phyloP scores from a whole-genome alignment of 1,140 invertebrate species.

The Drosophila gunungcola region DNA sequence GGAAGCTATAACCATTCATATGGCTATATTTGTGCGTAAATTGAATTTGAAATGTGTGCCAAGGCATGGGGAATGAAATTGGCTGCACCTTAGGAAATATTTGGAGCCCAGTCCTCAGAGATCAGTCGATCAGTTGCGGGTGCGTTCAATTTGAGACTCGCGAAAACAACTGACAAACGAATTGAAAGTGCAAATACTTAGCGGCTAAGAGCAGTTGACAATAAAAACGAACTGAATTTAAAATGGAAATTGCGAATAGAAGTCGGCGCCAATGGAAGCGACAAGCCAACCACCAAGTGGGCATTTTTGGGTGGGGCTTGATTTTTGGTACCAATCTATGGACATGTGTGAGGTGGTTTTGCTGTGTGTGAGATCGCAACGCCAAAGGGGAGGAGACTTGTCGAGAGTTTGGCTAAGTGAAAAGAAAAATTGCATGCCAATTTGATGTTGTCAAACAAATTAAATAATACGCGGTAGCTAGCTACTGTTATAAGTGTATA shows the following conservation, averaged over 20 bases:
- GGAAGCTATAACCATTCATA: constrained; percentile 82
- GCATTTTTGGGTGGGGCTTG: constrained; percentile 37
- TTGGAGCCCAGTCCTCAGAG: constrained; percentile 27
- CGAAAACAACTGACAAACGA: constrained; percentile 9
- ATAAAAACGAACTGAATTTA: constrained; percentile 47
- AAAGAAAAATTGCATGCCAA: constrained; percentile 27
- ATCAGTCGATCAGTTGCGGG: constrained; percentile 39
- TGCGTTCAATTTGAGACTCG: constrained; percentile 30
- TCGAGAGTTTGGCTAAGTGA: constrained; percentile 9
- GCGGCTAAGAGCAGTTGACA: constrained; percentile 48
- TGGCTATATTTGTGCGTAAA: constrained; percentile 81
- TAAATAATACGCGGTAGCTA: constrained; percentile 26
- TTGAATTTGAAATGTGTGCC: constrained; percentile 71
- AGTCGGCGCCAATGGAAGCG: constrained; percentile 36
- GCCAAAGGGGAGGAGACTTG: constrained; percentile 24
- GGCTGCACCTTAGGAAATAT: constrained; percentile 34
- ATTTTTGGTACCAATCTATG: background rate
- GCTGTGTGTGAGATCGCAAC: constrained; percentile 15
- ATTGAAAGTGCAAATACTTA: constrained; percentile 61
- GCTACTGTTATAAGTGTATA: background rate
- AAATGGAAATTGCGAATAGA: constrained; percentile 44
- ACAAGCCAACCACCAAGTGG: constrained; percentile 6
- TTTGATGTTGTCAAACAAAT: constrained; percentile 36
- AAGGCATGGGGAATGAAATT: constrained; percentile 51
- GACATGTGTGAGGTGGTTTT: constrained; percentile 3